Evolutionary conservation across 2,888 invertebrate species (phyloP).

Genomic region (Sabatieria punctata): DNA sequence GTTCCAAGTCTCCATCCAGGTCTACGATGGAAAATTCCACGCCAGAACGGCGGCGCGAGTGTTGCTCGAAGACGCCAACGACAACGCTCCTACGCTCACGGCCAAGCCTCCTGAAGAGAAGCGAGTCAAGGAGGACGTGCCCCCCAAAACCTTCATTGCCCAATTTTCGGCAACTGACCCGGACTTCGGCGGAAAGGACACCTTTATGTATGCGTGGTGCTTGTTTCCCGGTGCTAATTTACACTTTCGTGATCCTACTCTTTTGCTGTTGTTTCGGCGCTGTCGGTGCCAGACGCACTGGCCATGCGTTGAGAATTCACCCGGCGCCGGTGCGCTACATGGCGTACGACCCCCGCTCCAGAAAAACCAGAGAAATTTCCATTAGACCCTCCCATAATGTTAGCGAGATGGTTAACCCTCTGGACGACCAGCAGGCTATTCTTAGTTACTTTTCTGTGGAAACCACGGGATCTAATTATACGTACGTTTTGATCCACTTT

Average conservation of each 20-base stretch:
- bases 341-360: too few species aligned
- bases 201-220: conserved; percentile 14
- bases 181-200: conserved; percentile 60
- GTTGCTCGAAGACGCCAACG: conserved; percentile 80
- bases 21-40: conserved; percentile 74
- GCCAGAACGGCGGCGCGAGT: conserved; percentile 89
- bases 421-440: too few species aligned
- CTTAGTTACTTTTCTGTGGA: too few species aligned
- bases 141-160: conserved; percentile 71
- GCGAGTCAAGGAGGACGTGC: conserved; percentile 63
- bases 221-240: neutral
- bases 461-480: too few species aligned
- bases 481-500: too few species aligned
- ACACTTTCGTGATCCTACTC: too few species aligned
- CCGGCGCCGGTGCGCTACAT: too few species aligned
- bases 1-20: conserved; percentile 66
- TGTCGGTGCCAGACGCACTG: neutral
- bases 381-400: too few species aligned
- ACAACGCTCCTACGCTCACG: conserved; percentile 86
- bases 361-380: too few species aligned
- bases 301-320: neutral
- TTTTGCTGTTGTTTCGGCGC: too few species aligned
- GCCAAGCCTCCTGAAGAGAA: conserved; percentile 77
- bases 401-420: too few species aligned
- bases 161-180: conserved; percentile 88